phyloP scores from a whole-genome alignment of 2,888 invertebrate species.

The Cataglyphis cursor region DNA sequence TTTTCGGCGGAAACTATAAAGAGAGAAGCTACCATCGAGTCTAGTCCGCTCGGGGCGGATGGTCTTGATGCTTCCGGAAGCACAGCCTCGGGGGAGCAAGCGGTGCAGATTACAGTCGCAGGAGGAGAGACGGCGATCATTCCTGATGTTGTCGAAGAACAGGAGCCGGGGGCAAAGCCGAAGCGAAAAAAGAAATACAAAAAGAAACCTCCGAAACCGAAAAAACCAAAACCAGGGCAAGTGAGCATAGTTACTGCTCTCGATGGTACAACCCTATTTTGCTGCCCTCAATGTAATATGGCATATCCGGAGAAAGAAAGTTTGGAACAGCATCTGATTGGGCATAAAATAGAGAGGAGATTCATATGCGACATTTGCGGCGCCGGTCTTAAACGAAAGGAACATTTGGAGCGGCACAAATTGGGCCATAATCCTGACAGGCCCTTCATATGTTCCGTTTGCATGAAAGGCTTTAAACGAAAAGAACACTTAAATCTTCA shows the following conservation, averaged over 20 bases:
- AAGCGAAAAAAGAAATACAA: slow-evolving; percentile 94
- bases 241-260: slow-evolving; percentile 92
- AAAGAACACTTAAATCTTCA: slow-evolving; percentile 94
- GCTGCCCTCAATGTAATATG: slow-evolving; percentile 94
- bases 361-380: slow-evolving; percentile 93
- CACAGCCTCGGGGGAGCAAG: slow-evolving; percentile 85
- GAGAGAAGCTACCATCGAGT: slow-evolving; percentile 87
- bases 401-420: slow-evolving; percentile 93
- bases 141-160: slow-evolving; percentile 85
- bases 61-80: slow-evolving; percentile 84
- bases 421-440: slow-evolving; percentile 93
- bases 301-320: slow-evolving; percentile 93
- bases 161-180: slow-evolving; percentile 85
- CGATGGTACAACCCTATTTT: slow-evolving; percentile 92
- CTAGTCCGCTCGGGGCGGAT: slow-evolving; percentile 86
- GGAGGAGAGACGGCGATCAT: slow-evolving; percentile 87
- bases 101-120: slow-evolving; percentile 87
- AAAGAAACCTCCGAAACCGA: slow-evolving; percentile 93
- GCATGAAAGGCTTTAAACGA: slow-evolving; percentile 93
- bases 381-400: slow-evolving; percentile 92
- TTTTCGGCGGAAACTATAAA: slow-evolving; percentile 89
- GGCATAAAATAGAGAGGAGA: slow-evolving; percentile 93
- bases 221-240: slow-evolving; percentile 93
- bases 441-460: slow-evolving; percentile 93
- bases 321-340: slow-evolving; percentile 92